These are phyloP conservation scores for Marmota monax DNA, from an alignment of 2,113 vertebrate species.

Conservation along the genomic window DNA sequence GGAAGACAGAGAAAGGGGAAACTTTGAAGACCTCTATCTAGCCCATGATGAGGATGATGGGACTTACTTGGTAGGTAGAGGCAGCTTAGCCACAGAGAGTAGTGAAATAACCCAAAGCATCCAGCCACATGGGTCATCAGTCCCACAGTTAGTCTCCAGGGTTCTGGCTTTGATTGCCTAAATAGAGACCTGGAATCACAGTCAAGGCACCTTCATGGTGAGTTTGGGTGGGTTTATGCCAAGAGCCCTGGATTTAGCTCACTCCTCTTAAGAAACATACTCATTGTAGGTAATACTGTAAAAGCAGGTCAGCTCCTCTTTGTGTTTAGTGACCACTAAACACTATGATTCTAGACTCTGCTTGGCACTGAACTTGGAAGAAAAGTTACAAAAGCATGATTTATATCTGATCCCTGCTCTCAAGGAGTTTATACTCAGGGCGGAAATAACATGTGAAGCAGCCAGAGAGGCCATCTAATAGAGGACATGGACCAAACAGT, in stretches of 20 bases:
- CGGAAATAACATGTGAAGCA: background rate
- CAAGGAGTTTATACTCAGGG: background rate
- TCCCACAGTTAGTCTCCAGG: background rate
- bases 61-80: background rate
- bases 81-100: background rate
- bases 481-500: background rate
- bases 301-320: too few species aligned
- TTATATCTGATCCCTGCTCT: background rate
- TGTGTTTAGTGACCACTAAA: background rate
- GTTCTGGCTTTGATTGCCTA: background rate
- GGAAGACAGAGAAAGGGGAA: conserved; percentile 53
- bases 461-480: background rate
- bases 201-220: background rate
- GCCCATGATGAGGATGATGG: background rate
- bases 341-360: background rate
- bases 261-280: background rate
- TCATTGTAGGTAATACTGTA: background rate
- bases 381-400: background rate
- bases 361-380: background rate
- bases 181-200: background rate
- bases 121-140: background rate
- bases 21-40: background rate
- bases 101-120: background rate
- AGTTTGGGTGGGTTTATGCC: background rate
- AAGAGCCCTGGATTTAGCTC: background rate